Conservation (phyloP, 1,140 invertebrate genomes). For the Bombus pyrosoma region DNA sequence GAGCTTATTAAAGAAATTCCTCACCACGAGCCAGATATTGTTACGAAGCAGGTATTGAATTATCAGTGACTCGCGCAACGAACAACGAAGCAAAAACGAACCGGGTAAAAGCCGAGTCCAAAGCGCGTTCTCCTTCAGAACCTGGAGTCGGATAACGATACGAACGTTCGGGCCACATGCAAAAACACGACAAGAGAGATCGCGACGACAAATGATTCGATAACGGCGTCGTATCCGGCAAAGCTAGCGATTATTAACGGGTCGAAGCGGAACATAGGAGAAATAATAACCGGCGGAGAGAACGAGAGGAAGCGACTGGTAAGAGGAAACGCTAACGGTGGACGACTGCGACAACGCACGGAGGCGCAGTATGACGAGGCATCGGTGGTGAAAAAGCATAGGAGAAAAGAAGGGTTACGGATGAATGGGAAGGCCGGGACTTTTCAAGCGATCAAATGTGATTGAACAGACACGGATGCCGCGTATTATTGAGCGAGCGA, state of each 20-base stretch:
- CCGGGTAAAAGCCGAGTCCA: too few relatives aligned
- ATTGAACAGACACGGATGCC: slow-evolving; percentile 69
- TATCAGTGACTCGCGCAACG: too few relatives aligned
- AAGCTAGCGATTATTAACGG: slow-evolving; percentile 21
- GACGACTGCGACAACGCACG: too few relatives aligned
- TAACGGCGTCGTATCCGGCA: background rate
- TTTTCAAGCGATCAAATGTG: slow-evolving; percentile 66
- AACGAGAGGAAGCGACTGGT: slow-evolving; percentile 12
- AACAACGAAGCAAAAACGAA: too few relatives aligned
- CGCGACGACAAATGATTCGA: slow-evolving; percentile 32
- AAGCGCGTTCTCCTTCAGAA: too few relatives aligned
- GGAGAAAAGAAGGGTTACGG: slow-evolving; percentile 23
- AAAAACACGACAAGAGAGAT: background rate
- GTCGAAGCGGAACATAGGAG: background rate
- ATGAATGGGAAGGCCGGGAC: slow-evolving; percentile 5
- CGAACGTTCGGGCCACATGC: background rate
- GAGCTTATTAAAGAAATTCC: too few relatives aligned
- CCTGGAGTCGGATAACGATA: background rate
- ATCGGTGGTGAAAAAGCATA: background rate
- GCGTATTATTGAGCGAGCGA: slow-evolving; percentile 69
- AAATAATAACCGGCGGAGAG: slow-evolving; percentile 29
- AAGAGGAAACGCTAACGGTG: too few relatives aligned
- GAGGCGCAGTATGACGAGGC: background rate
- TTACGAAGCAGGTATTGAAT: too few relatives aligned
- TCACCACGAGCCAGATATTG: too few relatives aligned